These are phyloP conservation scores for Spermophilus dauricus DNA, from an alignment of 2,113 vertebrate species.

Conservation along the genomic window DNA sequence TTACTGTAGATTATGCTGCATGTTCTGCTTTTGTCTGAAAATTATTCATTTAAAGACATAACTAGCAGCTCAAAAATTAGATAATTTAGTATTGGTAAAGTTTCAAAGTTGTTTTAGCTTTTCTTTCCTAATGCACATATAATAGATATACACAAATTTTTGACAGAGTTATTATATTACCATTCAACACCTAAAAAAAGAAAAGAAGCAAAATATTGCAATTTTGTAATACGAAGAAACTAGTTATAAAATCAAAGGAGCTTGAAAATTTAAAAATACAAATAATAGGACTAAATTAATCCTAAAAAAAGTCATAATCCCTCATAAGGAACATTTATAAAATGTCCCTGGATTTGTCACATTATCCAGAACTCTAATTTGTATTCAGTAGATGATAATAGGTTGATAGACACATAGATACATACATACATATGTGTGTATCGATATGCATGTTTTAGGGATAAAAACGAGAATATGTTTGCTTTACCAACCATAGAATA, in stretches of 20 bases:
- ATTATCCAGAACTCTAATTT: background rate
- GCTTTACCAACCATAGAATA: background rate
- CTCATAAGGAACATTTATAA: background rate
- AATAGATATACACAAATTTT: constrained; percentile 1
- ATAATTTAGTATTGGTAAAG: constrained; percentile 22
- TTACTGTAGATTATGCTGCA: background rate
- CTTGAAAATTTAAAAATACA: constrained; percentile 39
- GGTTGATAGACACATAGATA: too few relatives aligned
- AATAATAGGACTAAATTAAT: constrained; percentile 12
- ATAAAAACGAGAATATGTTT: background rate
- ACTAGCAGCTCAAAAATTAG: background rate
- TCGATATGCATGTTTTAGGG: background rate
- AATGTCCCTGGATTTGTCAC: background rate
- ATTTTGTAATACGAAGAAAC: constrained; percentile 9
- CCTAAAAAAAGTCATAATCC: background rate
- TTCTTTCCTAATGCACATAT: background rate
- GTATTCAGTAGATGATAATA: background rate
- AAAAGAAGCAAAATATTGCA: background rate
- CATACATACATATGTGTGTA: background rate
- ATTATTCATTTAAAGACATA: background rate
- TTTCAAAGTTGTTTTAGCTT: background rate
- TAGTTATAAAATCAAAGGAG: constrained; percentile 1
- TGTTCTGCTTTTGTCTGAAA: constrained; percentile 30
- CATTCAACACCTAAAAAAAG: background rate
- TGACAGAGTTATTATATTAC: constrained; percentile 29